Evolutionary conservation across 2,888 invertebrate genomes (phyloP), one percentile per base, ranked within the genome.

Genomic region (Seira sanloemensis): DNA sequence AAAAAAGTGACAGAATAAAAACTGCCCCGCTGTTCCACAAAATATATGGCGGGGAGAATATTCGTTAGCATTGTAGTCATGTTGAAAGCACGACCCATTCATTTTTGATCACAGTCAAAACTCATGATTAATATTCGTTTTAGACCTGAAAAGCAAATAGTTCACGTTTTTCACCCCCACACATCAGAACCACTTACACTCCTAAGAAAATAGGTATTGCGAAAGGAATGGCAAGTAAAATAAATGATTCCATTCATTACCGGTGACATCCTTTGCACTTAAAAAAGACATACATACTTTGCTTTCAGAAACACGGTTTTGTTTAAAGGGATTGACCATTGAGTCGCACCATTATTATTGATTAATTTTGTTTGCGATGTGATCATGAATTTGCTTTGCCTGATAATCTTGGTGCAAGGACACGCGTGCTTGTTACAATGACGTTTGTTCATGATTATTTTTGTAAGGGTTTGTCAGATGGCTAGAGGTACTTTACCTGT

Each of bases 291-390:
- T 4, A 58, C 23, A 67, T 19, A 19, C 54, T 74, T 80, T 69
- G 75, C 74, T n/a, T n/a, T n/a, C n/a, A n/a, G n/a, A 80, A 80
- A 79, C 50, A 73, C 26, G 65, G 46, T 37, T 37, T 37, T 5
- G 37, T 37, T 37, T 37, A 12, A 37, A 37, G 12, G 37, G 37
- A 5, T 37, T n/a, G n/a, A n/a, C n/a, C n/a, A 37, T 37, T 76
- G 75, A 76, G 24, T 23, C 19, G 19, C 23, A 80, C 69, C 75
- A 75, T 80, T 69, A 27, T 69, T 71, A 72, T 66, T 83, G 83
- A 78, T 83, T 83, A 78, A 83, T 78, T 73, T 74, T 73, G 25
- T 54, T 73, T 83, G 73, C 68, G 73, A 23, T 19, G 27, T 73
- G 77, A 54, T 82, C 27, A 67, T 58, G 26, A 12, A 12, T 37